Conservation (phyloP, 2,113 vertebrate species). For the Puma concolor region DNA sequence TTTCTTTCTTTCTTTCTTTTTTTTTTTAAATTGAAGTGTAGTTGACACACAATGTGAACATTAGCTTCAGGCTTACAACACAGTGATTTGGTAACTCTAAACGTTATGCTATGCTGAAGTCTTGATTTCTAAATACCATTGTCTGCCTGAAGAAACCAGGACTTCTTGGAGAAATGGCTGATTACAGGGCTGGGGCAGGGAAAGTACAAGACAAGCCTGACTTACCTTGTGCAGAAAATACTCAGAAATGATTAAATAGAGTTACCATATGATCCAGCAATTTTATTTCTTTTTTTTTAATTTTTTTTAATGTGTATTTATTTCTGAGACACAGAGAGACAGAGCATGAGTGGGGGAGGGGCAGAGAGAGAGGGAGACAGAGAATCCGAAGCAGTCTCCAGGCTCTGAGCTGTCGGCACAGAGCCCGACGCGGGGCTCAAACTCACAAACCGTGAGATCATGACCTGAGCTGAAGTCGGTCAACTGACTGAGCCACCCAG, state of each 20-base stretch:
- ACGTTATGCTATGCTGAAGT: neutral
- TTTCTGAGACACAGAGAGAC: too few species aligned
- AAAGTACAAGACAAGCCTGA: neutral
- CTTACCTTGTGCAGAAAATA: neutral
- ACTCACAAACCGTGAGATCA: too few species aligned
- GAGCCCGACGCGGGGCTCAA: too few species aligned
- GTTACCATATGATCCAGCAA: neutral
- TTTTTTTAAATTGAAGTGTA: neutral
- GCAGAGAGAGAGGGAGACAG: too few species aligned
- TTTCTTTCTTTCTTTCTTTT: too few species aligned
- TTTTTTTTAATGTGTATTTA: too few species aligned
- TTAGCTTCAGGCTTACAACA: neutral
- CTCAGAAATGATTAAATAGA: neutral
- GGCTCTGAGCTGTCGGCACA: too few species aligned
- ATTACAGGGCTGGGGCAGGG: neutral
- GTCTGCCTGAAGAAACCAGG: neutral
- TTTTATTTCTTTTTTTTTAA: too few species aligned
- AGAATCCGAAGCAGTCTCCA: too few species aligned
- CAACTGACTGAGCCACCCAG: too few species aligned
- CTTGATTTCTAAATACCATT: neutral
- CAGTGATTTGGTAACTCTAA: neutral
- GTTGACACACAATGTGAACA: neutral
- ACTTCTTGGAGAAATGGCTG: neutral
- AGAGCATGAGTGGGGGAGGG: too few species aligned
- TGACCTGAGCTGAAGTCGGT: too few species aligned